phyloP scores from a whole-genome alignment of 1,140 invertebrate species.

The Pogonognathellus flavescens region DNA sequence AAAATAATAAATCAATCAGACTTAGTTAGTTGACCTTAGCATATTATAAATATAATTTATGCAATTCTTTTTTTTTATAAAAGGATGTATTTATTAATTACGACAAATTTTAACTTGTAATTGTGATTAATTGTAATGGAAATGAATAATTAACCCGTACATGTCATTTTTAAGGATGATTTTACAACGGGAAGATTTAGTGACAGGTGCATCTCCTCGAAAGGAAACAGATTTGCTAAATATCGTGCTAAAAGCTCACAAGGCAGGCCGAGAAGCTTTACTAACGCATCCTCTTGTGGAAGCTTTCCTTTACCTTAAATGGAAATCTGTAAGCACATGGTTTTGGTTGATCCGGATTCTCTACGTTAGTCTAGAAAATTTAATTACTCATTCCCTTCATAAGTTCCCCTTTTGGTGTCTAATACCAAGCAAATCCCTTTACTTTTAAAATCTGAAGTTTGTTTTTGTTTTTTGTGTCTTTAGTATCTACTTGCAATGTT shows the following conservation, averaged over 20 bases:
- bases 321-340: conserved; percentile 51
- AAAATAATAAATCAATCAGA: too few relatives aligned
- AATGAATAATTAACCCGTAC: background rate
- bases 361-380: too few relatives aligned
- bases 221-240: conserved; percentile 55
- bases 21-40: background rate
- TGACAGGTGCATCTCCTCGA: background rate
- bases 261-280: conserved; percentile 34
- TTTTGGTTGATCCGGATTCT: conserved; percentile 37
- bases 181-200: too few relatives aligned
- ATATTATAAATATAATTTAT: background rate
- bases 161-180: background rate
- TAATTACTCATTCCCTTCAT: background rate
- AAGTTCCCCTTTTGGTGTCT: background rate
- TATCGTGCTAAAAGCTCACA: conserved; percentile 45
- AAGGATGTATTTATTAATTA: too few relatives aligned
- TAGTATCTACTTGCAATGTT: conserved; percentile 43
- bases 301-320: conserved; percentile 60
- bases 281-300: conserved; percentile 56
- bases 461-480: conserved; percentile 14
- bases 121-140: too few relatives aligned
- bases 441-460: background rate
- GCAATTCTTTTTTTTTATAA: background rate
- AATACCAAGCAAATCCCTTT: background rate
- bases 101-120: too few relatives aligned